Percentiles rank a stretch among this genome's conserved stretches.
phyloP scores from a whole-genome alignment of 1,140 invertebrate species.

The Drosophila lacertosa region DNA sequence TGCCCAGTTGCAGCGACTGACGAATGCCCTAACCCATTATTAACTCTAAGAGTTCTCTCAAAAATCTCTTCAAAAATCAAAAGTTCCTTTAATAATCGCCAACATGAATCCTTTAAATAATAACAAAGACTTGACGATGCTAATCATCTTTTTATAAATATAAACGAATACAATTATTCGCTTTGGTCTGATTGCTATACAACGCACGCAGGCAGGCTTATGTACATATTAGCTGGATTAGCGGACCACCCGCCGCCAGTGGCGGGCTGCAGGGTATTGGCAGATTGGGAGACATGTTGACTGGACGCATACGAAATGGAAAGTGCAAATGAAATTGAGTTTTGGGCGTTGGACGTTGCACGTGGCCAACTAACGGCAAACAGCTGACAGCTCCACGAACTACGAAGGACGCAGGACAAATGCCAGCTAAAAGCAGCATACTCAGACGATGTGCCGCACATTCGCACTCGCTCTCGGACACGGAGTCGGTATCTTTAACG shows the following conservation, averaged over 20 bases:
- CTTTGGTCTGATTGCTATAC: conserved; percentile 4
- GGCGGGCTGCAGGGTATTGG: conserved; percentile 24
- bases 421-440: conserved; percentile 19
- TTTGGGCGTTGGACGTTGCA: conserved; percentile 28
- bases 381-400: conserved; percentile 31
- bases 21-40: background rate
- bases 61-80: too few relatives aligned
- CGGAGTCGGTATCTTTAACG: background rate
- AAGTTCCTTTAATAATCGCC: too few relatives aligned
- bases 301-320: conserved; percentile 46
- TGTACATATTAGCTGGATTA: background rate
- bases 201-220: conserved; percentile 2
- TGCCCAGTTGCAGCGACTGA: background rate
- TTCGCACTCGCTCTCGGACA: background rate
- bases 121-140: background rate
- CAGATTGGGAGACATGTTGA: conserved; percentile 41
- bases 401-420: conserved; percentile 25
- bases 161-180: conserved; percentile 1
- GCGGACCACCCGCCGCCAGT: background rate
- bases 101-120: background rate
- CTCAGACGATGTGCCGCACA: conserved; percentile 4
- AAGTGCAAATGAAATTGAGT: conserved; percentile 52
- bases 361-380: conserved; percentile 18
- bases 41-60: too few relatives aligned
- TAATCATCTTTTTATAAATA: conserved; percentile 26